Conservation (phyloP, 1,140 invertebrate species). For the Phocides pigmalion region DNA sequence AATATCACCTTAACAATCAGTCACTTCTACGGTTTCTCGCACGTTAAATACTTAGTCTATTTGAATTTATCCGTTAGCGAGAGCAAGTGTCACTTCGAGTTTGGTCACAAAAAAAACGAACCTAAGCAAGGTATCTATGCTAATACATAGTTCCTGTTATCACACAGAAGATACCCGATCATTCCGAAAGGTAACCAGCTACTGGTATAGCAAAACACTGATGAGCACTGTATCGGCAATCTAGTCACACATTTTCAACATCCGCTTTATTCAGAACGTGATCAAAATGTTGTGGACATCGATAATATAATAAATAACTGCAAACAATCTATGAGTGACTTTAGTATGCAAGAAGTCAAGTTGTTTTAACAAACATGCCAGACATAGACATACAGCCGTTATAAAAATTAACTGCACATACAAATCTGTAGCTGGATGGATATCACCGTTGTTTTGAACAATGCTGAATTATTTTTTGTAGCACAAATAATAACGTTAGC, state of each 20-base stretch:
- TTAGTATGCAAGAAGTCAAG: constrained; percentile 53
- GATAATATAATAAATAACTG: constrained; percentile 45
- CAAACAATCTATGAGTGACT: constrained; percentile 45
- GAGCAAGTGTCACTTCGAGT: background rate
- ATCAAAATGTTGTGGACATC: constrained; percentile 55
- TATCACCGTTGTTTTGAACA: constrained; percentile 36
- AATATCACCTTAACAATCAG: background rate
- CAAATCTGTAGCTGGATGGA: constrained; percentile 8
- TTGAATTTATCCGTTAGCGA: too few relatives aligned
- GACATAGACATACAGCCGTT: constrained; percentile 61
- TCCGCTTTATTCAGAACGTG: constrained; percentile 73
- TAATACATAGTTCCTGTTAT: constrained; percentile 19
- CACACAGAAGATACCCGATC: constrained; percentile 25
- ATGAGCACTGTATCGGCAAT: constrained; percentile 54
- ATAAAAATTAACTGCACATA: constrained; percentile 54
- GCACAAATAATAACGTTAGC: too few relatives aligned
- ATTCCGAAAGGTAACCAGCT: constrained; percentile 38
- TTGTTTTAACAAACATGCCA: constrained; percentile 56
- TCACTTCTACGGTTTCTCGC: background rate
- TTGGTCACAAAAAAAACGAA: background rate
- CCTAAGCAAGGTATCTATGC: constrained; percentile 1
- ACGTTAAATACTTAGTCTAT: background rate
- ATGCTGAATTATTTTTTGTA: too few relatives aligned
- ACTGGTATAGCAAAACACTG: constrained; percentile 54
- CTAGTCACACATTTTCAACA: constrained; percentile 66